Evolutionary conservation across 2,888 invertebrate species (phyloP).

Genomic region (Meiosimyza decipiens): DNA sequence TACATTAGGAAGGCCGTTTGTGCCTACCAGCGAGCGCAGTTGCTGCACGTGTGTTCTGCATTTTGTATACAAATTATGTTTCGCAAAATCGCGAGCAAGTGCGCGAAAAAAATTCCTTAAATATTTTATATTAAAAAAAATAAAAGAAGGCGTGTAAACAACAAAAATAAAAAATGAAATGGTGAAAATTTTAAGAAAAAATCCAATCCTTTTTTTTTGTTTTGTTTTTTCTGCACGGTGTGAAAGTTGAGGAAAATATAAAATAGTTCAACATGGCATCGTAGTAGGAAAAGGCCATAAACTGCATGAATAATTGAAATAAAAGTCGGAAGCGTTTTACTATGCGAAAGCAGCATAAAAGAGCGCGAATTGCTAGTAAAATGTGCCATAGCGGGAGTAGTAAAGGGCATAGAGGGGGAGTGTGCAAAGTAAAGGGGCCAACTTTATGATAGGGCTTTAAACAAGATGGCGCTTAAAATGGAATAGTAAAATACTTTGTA

Average conservation of each 20-base stretch:
- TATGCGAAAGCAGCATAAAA: slow-evolving; percentile 8
- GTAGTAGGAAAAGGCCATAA: slow-evolving; percentile 46
- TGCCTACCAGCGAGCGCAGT: slow-evolving; percentile 17
- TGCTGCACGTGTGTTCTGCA: slow-evolving; percentile 38
- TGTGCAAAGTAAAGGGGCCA: slow-evolving; percentile 9
- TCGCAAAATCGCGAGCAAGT: slow-evolving; percentile 16
- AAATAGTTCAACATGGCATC: slow-evolving; percentile 25
- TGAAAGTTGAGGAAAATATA: slow-evolving; percentile 20
- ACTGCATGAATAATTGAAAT: slow-evolving; percentile 60
- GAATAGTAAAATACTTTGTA: slow-evolving; percentile 41
- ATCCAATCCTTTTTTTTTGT: neutral
- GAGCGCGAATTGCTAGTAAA: neutral
- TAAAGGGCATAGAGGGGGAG: neutral
- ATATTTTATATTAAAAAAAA: slow-evolving; percentile 41
- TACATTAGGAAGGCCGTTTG: neutral
- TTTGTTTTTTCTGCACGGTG: neutral
- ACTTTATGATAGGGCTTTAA: slow-evolving; percentile 33
- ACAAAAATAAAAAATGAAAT: slow-evolving; percentile 9
- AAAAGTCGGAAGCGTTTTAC: slow-evolving; percentile 61
- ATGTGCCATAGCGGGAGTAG: neutral
- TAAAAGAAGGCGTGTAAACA: neutral
- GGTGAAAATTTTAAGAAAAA: neutral
- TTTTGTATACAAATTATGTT: slow-evolving; percentile 38
- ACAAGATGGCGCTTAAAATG: slow-evolving; percentile 45
- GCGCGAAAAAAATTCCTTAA: slow-evolving; percentile 33